Percentiles rank a stretch among this genome's conserved stretches.
These are phyloP conservation scores for Dorcus parallelipipedus DNA, from an alignment of 2,888 invertebrate genomes.

Conservation along the genomic window DNA sequence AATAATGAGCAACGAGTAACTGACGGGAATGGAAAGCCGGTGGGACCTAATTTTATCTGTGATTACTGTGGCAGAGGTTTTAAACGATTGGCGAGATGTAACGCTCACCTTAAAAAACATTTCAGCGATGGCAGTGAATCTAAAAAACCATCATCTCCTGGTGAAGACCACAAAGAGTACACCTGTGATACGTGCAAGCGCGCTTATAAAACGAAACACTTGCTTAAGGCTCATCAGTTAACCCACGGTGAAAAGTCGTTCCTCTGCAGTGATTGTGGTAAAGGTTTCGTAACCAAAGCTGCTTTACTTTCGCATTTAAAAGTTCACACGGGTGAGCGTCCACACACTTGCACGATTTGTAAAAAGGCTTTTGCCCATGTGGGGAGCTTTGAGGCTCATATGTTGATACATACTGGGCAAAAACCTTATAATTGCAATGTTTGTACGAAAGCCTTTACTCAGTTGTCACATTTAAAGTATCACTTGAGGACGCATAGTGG, in stretches of 20 bases:
- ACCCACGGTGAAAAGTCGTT: constrained; percentile 19
- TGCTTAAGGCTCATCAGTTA: constrained; percentile 19
- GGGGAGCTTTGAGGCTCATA: constrained; percentile 36
- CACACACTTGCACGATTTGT: constrained; percentile 36
- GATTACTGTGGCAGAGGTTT: constrained; percentile 19
- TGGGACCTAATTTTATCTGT: constrained; percentile 10
- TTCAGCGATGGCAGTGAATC: neutral
- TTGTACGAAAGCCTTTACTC: constrained; percentile 20
- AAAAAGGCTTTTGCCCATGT: constrained; percentile 37
- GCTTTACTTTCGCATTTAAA: constrained; percentile 16
- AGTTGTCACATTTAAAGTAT: constrained; percentile 17
- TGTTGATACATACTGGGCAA: constrained; percentile 37
- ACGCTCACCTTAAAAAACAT: constrained; percentile 13
- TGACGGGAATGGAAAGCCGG: too few relatives aligned
- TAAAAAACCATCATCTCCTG: neutral
- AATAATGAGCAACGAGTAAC: neutral
- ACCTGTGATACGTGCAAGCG: constrained; percentile 18
- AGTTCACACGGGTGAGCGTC: constrained; percentile 38
- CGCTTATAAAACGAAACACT: constrained; percentile 15
- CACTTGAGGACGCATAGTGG: constrained; percentile 23
- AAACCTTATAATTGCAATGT: constrained; percentile 30
- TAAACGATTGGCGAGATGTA: constrained; percentile 14
- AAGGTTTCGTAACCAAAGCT: constrained; percentile 17
- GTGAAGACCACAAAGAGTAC: neutral
- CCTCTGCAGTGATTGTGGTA: constrained; percentile 22